Evolutionary conservation across 2,113 vertebrate species (phyloP), one percentile per base, ranked within the genome.

Genomic region (Ascaphus truei): DNA sequence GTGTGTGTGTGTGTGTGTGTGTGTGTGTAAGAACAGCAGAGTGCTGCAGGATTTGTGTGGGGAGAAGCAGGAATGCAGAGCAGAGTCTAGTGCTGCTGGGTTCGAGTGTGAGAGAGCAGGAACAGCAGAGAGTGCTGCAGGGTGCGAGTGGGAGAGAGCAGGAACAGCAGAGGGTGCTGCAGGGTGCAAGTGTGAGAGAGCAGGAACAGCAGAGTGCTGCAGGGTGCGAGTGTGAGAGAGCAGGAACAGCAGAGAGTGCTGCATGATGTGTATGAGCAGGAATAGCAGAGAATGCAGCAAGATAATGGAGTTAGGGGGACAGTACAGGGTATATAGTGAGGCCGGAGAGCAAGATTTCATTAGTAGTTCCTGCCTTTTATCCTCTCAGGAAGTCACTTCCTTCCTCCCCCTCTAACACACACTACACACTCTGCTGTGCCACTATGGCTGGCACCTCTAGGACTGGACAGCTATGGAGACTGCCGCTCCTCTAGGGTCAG

Each of bases 321-420:
- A 18, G 4, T 5, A 18, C 6, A 45, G 41, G 20, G 5, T 5
- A 4, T 45, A 18, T 18, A 18, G 16, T 3, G 50, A 29, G 13
- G 16, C 12, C 41, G 48, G 18, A n/a, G 33, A 23, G 51, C 3
- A n/a, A 7, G 7, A 15, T 15, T 56, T 37, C 16, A 58, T 37
- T 58, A 20, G 13, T 16, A 7, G 29, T 60, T 68, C 55, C 66
- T 56, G 23, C 33, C 22, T 27, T 37, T 51, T 33, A 37, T 59
- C 16, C 20, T 39, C 22, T 18, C 20, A 59, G 66, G 39, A 60
- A 68, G 43, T 7, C 1, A 37, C 26, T 59, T 50, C 55, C 66
- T 68, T 68, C 66, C 66, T 59, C 34, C 10, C n/a, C 50, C 37
- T 30, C 16, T n/a, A 66, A 18, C 29, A 36, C 48, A 41, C 23